Evolutionary conservation across 2,797 vertebrate genomes (phyloP).

Genomic region (Petrocephalus sullivani): DNA sequence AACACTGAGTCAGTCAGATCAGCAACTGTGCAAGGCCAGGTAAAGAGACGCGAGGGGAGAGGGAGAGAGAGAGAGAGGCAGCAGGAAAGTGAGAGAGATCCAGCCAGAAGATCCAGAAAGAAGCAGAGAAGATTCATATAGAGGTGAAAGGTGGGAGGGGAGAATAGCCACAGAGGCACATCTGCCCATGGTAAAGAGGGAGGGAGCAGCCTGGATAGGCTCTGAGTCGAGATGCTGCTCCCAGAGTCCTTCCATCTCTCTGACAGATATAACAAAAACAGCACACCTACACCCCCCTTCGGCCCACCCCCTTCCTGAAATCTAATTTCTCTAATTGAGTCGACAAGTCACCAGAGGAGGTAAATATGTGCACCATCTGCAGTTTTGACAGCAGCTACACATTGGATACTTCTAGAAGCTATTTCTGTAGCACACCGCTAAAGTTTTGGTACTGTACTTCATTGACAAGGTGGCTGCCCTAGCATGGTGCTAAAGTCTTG

Average conservation of each 20-base stretch:
- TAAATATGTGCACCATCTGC: not conserved
- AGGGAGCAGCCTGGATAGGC: not conserved
- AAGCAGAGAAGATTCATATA: not conserved
- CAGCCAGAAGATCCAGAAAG: not conserved
- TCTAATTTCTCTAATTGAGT: not conserved
- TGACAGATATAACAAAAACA: not conserved
- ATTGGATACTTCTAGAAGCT: not conserved
- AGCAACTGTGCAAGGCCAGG: not conserved
- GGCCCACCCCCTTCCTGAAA: not conserved
- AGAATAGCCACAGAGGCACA: not conserved
- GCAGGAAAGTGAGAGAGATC: conserved; percentile 14
- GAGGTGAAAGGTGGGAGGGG: not conserved
- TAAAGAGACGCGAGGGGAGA: not conserved
- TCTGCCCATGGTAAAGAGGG: not conserved
- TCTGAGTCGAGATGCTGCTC: not conserved
- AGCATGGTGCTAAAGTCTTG: not conserved
- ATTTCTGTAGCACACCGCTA: not conserved
- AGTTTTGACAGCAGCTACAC: not conserved
- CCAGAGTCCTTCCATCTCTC: not conserved
- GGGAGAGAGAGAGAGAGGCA: not conserved
- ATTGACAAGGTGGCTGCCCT: not conserved
- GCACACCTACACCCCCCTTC: not conserved
- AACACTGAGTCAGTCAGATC: not conserved
- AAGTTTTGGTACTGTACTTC: not conserved
- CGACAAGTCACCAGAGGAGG: not conserved